A percentile compares a stretch with the other conserved stretches of the same genome.
Evolutionary conservation across 2,113 vertebrate genomes (phyloP).

Genomic region (Gymnocephalus cernua): DNA sequence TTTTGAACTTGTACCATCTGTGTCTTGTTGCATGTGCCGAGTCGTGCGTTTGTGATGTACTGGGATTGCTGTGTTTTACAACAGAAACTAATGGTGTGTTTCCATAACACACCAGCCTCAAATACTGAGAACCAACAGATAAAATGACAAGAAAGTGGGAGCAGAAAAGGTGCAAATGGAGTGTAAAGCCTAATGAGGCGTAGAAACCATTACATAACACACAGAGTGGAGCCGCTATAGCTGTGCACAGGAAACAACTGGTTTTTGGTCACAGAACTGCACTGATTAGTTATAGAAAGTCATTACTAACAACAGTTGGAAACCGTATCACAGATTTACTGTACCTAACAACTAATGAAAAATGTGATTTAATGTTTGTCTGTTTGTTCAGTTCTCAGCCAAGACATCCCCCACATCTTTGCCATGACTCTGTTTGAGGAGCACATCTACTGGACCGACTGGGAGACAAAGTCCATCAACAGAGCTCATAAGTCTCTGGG

Average conservation of each 20-base stretch:
- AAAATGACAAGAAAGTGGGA: slow-evolving; percentile 22
- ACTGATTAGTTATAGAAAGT: neutral
- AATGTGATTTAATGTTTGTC: neutral
- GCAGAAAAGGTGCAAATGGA: slow-evolving; percentile 42
- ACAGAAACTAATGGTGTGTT: slow-evolving; percentile 37
- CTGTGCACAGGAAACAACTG: neutral
- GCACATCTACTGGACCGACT: slow-evolving; percentile 98
- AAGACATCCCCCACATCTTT: slow-evolving; percentile 98
- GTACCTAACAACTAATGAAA: neutral
- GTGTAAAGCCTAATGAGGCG: slow-evolving; percentile 60
- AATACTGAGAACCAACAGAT: slow-evolving; percentile 49
- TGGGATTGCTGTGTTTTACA: slow-evolving; percentile 35
- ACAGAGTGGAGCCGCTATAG: slow-evolving; percentile 28
- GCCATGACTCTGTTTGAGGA: slow-evolving; percentile 98
- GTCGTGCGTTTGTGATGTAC: slow-evolving; percentile 10
- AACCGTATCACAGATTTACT: neutral
- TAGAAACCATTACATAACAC: slow-evolving; percentile 46
- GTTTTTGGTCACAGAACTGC: neutral
- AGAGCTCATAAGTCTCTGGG: slow-evolving; percentile 94
- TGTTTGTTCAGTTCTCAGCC: slow-evolving; percentile 88
- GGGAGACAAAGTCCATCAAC: slow-evolving; percentile 99
- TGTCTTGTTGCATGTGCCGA: neutral
- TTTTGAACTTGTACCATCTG: neutral
- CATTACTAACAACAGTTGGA: neutral
- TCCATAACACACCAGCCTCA: slow-evolving; percentile 30